Evolutionary conservation across 2,888 invertebrate genomes (phyloP), one percentile per base, ranked within the genome.

Genomic region (Apotomis turbidana): DNA sequence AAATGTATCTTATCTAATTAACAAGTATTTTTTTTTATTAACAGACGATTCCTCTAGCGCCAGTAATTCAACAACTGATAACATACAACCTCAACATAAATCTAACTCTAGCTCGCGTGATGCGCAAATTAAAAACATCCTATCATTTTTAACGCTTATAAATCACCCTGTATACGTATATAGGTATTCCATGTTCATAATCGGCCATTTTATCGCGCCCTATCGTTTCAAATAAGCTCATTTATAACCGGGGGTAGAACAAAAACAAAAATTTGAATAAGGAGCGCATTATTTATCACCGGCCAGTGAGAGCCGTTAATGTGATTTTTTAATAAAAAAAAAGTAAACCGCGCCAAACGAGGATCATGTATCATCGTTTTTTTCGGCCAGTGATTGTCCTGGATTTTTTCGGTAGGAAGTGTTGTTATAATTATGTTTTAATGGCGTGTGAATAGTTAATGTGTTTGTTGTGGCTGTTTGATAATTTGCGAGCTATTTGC

Each of bases 211-310:
- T 91, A 91, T 91, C 91, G 85, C 85, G 80, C 87, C 89, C 89
- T 91, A 92, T 92, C 91, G 89, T 91, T 90, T 90, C 90, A 93
- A 93, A 93, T 93, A 93, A 93, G 92, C 93, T 93, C 93, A 93
- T 93, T 93, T 91, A 93, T 93, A 89, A 93, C 92, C 85, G 86
- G 88, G 89, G 90, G 90, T 86, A 88, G 88, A 91, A 91, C 91
- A 92, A 93, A 91, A 93, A 90, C 89, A 91, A 91, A 92, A 93
- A 93, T 90, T 93, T 93, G 93, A 93, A 93, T 93, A 93, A 93
- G 93, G 92, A 93, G 91, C 84, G 89, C 92, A 93, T 93, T 92
- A 93, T 93, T 93, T 93, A 93, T 93, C 90, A 86, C 92, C 91
- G 91, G 91, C 91, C 93, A 93, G 93, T 93, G 93, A 93, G 92